Evolutionary conservation across 2,888 invertebrate species (phyloP), one percentile per base, ranked within the genome.

Genomic region (Campopleginae sp.): DNA sequence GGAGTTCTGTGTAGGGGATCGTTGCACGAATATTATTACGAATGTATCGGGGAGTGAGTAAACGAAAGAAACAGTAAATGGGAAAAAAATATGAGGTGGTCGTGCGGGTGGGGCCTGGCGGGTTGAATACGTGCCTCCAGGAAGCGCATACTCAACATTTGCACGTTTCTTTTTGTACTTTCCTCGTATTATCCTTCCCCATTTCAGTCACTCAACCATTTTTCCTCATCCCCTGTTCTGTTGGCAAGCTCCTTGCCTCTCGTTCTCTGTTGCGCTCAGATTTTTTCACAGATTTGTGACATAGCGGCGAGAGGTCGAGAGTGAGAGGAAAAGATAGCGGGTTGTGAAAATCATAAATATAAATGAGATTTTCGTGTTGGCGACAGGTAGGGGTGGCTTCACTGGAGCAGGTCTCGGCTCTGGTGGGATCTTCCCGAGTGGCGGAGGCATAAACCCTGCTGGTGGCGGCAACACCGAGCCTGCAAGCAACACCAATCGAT

Each of bases 401-500:
- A 77, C 74, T 46, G 87, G 85, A n/a, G 38, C 8, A 38, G 87
- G 84, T 74, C 86, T 80, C 70, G 81, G 79, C 42, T 19, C 72
- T 65, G 81, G 81, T 74, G 84, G 84, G 78, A 81, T 85, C 82
- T 85, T 85, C 75, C 80, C 83, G 65, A 83, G 77, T 74, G 80
- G 71, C 71, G 86, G 87, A 81, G 86, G 84, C 70, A 68, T 86
- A 78, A 85, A 88, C 87, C 88, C 86, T 80, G 86, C 88, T 83
- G 87, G 85, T 85, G 88, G 86, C 51, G 84, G 87, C 82, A 84
- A 82, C 58, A 84, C 80, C 51, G 87, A 87, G 61, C 83, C 82
- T 72, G 88, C 85, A 84, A 79, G 86, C 48, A 87, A 83, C 61
- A 87, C 88, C 86, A 93, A 93, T 92, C 93, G 93, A 90, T 93